Evolutionary conservation across 2,888 invertebrate species (phyloP), one percentile per base, ranked within the genome.

Genomic region (Oxycera nigricornis): DNA sequence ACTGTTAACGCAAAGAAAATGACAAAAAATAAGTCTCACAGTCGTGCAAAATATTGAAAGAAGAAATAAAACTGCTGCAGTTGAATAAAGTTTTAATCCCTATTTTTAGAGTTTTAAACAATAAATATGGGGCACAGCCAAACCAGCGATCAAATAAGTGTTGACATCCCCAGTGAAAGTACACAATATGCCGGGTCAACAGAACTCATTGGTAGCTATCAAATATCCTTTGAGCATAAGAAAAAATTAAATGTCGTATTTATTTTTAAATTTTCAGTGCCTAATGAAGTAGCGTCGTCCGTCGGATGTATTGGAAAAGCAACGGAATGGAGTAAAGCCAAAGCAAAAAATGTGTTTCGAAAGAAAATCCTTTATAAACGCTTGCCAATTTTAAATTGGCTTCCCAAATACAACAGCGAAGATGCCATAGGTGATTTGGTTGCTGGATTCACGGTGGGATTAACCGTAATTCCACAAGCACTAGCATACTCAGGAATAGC

Each of bases 391-490:
- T 82, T 92, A 3, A 85, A 83, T 73, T 96, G 96, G 96, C 83
- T 94, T 78, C 94, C 94, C 2, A 86, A 85, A 78, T 95, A 96
- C 86, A 90, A 88, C 79, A 82, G 86, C 6, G 88, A 90, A 75
- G 90, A 92, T 85, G 91, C 94, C 6, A 85, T 95, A 67, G 94
- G 95, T 7, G 97, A 97, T 87, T 83, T 95, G 57, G 93, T 97
- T 77, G 96, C 97, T 2, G 96, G 96, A 73, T 86, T 97, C 75
- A 96, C 96, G 1, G 96, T 97, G 14, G 97, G 96, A 0, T 88
- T 97, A 75, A 97, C 96, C 0, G 95, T 97, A 73, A 95, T 97
- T 80, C 97, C 96, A 14, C 96, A 97, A 86, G 93, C 93, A 14
- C 86, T 94, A 75, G 94, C 94, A 14, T 94, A 94, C 85, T 89